Evolutionary conservation across 2,113 vertebrate species (phyloP), one percentile per base, ranked within the genome.

Genomic region (Menidia beryllina): DNA sequence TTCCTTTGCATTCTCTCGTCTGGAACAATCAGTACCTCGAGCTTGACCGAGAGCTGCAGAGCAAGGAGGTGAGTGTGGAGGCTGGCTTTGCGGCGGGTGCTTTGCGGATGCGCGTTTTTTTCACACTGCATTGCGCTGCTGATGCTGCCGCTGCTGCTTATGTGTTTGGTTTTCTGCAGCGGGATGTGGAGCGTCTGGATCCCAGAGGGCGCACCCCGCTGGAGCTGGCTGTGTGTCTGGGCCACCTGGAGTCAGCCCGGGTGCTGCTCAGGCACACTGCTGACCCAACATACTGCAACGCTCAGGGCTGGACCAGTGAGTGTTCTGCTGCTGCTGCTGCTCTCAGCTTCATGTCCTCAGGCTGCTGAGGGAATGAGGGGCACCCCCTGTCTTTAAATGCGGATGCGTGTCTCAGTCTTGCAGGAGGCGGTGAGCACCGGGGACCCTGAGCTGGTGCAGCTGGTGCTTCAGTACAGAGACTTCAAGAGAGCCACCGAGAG

Each of bases 401-500:
- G 52, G 45, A 67, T 54, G n/a, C 65, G 3, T 82, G 65, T 83
- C 77, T 79, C 78, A 98, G 97, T 97, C 71, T 92, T 98, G 77
- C 97, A 98, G 94, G 97, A 98, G 84, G 96, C 97, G 0, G 96
- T 98, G 61, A 98, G 96, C 92, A 98, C 97, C 0, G 96, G 97
- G 47, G 97, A 98, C 80, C 96, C 96, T 0, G 97, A 98, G 87
- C 94, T 98, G 85, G 96, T 97, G 21, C 96, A 98, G 79, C 90
- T 98, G 87, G 94, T 98, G 39, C 95, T 98, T 48, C 97, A 98
- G 89, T 97, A 96, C 82, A 95, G 96, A 19, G 96, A 98, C 81
- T 98, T 94, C 88, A 96, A 95, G 69, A 93, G 97, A 34, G 96
- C 96, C 0, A 97, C 94, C 0, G 94, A 94, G 87, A 93, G 97